These are phyloP conservation scores for Phrynocephalus versicolor DNA, from an alignment of 2,113 vertebrate genomes.

Conservation along the genomic window DNA sequence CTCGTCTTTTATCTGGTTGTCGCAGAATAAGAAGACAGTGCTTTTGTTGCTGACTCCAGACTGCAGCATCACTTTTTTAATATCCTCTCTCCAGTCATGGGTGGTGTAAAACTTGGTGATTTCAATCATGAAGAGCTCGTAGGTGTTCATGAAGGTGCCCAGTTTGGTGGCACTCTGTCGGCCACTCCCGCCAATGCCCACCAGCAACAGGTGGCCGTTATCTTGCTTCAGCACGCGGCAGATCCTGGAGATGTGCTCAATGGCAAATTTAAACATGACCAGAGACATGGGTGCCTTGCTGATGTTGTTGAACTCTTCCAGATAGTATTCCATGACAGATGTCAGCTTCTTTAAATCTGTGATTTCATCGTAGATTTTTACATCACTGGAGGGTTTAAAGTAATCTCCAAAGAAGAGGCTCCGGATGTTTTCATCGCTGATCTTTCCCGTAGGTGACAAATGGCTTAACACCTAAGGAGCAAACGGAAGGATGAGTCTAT, in stretches of 20 bases:
- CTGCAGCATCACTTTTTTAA: slow-evolving; percentile 88
- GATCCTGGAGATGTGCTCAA: slow-evolving; percentile 92
- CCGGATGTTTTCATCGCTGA: slow-evolving; percentile 83
- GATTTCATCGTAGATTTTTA: slow-evolving; percentile 87
- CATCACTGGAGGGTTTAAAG: slow-evolving; percentile 73
- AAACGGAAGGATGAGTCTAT: slow-evolving; percentile 1
- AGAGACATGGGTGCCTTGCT: slow-evolving; percentile 91
- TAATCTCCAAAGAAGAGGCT: slow-evolving; percentile 92
- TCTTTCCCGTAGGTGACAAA: slow-evolving; percentile 80
- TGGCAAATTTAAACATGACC: slow-evolving; percentile 92
- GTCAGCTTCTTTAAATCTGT: slow-evolving; percentile 82
- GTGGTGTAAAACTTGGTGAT: slow-evolving; percentile 85
- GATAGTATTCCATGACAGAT: slow-evolving; percentile 84
- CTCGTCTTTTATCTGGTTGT: slow-evolving; percentile 92
- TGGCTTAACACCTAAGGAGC: slow-evolving; percentile 82
- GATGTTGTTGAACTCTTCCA: slow-evolving; percentile 87
- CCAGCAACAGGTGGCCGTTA: slow-evolving; percentile 86
- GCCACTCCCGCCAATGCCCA: slow-evolving; percentile 89
- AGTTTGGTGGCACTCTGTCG: slow-evolving; percentile 87
- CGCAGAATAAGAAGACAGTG: slow-evolving; percentile 85
- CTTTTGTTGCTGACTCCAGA: slow-evolving; percentile 77
- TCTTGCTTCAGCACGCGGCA: slow-evolving; percentile 91
- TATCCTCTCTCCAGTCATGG: slow-evolving; percentile 86
- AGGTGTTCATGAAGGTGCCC: slow-evolving; percentile 84
- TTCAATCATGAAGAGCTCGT: slow-evolving; percentile 88